A percentile compares a stretch with the other conserved stretches of the same genome.
Evolutionary conservation across 2,888 invertebrate genomes (phyloP).

Genomic region (Trypoxylon attenuatum): DNA sequence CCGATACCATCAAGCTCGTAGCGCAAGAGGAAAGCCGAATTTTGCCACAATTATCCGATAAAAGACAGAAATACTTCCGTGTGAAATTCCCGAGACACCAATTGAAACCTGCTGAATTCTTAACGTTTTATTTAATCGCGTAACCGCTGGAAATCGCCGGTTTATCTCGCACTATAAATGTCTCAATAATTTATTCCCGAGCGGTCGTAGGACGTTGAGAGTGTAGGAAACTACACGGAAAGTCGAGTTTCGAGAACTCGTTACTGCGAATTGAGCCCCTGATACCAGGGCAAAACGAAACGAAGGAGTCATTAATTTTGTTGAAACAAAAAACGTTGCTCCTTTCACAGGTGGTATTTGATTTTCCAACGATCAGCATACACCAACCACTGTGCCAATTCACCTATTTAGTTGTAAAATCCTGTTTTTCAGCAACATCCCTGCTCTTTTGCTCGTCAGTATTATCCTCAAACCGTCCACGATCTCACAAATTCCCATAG

Average conservation of each 20-base stretch:
- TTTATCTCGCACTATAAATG: not conserved
- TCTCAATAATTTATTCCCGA: not conserved
- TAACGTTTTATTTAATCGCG: not conserved
- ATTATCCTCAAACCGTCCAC: no score
- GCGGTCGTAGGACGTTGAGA: not conserved
- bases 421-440: not conserved
- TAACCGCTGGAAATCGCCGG: not conserved
- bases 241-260: conserved; percentile 21
- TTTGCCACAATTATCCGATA: no score
- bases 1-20: no score
- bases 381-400: no score
- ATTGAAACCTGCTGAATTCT: not conserved
- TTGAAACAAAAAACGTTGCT: conserved; percentile 29
- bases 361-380: no score
- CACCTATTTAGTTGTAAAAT: no score
- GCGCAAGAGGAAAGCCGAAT: no score
- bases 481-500: no score
- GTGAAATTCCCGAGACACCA: no score
- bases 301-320: conserved; percentile 21
- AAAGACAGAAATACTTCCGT: no score
- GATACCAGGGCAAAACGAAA: conserved; percentile 4
- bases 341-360: no score
- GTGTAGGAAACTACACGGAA: conserved; percentile 4
- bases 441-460: no score
- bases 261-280: conserved; percentile 30